Percentiles rank a stretch among this genome's conserved stretches.
Evolutionary conservation across 2,888 invertebrate genomes (phyloP).

Genomic region (Trypoxylon attenuatum): DNA sequence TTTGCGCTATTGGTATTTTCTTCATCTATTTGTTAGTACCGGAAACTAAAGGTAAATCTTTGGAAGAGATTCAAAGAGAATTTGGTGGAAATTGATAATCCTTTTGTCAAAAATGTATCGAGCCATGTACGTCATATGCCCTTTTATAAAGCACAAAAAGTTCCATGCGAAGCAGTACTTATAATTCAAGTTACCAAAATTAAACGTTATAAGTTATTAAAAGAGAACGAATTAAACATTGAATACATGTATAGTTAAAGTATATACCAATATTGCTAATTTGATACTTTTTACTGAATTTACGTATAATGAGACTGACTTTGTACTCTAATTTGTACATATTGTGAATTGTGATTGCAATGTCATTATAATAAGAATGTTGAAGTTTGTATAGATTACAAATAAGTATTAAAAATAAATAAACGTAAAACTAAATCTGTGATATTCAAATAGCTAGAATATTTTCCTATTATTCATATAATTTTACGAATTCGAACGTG

Average conservation of each 20-base stretch:
- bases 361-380: not conserved
- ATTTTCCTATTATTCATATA: no score
- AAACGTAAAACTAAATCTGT: not conserved
- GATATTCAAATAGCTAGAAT: not conserved
- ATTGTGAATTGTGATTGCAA: not conserved
- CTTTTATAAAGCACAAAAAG: not conserved
- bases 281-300: not conserved
- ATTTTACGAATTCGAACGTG: no score
- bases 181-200: not conserved
- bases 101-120: not conserved
- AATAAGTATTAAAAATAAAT: not conserved
- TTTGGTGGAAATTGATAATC: slow-evolving; percentile 51
- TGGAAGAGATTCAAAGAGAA: slow-evolving; percentile 75
- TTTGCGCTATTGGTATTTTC: slow-evolving; percentile 80
- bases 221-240: no score
- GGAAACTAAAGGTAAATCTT: slow-evolving; percentile 76
- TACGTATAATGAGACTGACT: not conserved
- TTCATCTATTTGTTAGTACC: slow-evolving; percentile 83
- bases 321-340: not conserved
- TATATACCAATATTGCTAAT: no score
- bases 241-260: no score
- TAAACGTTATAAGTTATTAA: not conserved
- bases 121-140: not conserved
- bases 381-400: not conserved
- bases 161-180: not conserved